Base-by-base conservation (phyloP, 1,140 invertebrate genomes). In the Drosophila kanapiae region DNA sequence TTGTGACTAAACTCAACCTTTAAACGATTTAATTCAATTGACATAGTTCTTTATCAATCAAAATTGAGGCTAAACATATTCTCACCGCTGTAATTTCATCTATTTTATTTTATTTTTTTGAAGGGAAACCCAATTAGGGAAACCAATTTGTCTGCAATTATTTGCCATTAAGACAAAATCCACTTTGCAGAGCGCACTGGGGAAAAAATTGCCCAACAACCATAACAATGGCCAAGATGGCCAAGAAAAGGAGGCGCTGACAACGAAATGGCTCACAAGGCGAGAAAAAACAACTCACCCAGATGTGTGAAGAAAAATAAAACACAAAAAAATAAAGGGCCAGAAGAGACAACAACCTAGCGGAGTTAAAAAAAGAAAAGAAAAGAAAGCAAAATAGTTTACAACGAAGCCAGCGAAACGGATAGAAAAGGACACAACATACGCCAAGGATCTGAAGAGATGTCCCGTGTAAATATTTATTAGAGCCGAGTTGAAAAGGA, bases 381-480 rank as follows among this genome's bases (percentile, higher is more conserved):
- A 33, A 49, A 38, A 7, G 31, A 49, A 48, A 49, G 59, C 47
- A 81, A 70, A 77, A 67, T 68, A 85, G 78, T 85, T 65, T 67
- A 58, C 40, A 69, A 71, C 74, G 69, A 67, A 82, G 82, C 79
- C 70, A 83, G 71, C 72, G 76, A 82, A 74, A 78, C 53, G 75
- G 35, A 56, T 33, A 56, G 37, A 54, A 43, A 60, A 75, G 63
- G 59, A 79, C 58, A 62, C 47, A 61, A 80, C 56, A 82, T 74
- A 69, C 71, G 58, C 54, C 74, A 47, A 49, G 59, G 65, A 58
- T 49, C 62, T 54, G 33, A 51, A 51, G 53, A 18, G 53, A 38
- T n/a, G 53, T 88, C 61, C 68, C 59, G 64, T 59, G 84, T 88
- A 88, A 88, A 88, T 84, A 87, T 87, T 87, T 87, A 80, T 88